Evolutionary conservation across 2,888 invertebrate genomes (phyloP), one percentile per base, ranked within the genome.

Genomic region (Hypena proboscidalis): DNA sequence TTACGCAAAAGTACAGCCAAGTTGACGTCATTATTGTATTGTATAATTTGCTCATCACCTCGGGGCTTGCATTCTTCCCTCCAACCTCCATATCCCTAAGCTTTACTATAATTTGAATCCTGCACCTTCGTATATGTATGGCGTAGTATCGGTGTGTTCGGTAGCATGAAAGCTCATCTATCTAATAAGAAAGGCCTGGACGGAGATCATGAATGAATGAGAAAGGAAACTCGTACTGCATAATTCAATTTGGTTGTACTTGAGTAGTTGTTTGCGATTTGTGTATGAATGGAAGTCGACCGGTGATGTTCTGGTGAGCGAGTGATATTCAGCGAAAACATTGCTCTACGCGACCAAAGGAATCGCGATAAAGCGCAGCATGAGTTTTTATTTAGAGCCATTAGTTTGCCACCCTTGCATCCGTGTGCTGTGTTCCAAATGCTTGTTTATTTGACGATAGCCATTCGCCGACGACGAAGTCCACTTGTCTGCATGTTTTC

Each of bases 251-350:
- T 87, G 89, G 85, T 88, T 88, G 88, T 88, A 89, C 86, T 88
- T 80, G 74, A 60, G 57, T 60, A 74, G 64, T 80, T 80, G 85
- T 82, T 85, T 86, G 85, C 85, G 83, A 76, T 83, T 71, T 61
- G 60, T 56, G 80, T 65, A 65, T 77, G 85, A 71, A 66, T 69
- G 82, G 42, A 58, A 46, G 55, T 55, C 37, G 69, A 59, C 52
- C 63, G 68, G 50, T 67, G 57, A 57, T 19, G 19, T 22, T 52
- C 51, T 67, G 84, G 89, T 86, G 87, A 82, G 71, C 75, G 90
- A 90, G 89, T 77, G 90, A 90, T 77, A 80, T 88, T 89, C 90
- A 89, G 90, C 90, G 89, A 90, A 85, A 80, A 79, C 61, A 62
- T 67, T 67, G 63, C 64, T 64, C 65, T 56, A 65, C 68, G 70